phyloP scores from a whole-genome alignment of 2,113 vertebrate species.

The Corydoras maculifer region DNA sequence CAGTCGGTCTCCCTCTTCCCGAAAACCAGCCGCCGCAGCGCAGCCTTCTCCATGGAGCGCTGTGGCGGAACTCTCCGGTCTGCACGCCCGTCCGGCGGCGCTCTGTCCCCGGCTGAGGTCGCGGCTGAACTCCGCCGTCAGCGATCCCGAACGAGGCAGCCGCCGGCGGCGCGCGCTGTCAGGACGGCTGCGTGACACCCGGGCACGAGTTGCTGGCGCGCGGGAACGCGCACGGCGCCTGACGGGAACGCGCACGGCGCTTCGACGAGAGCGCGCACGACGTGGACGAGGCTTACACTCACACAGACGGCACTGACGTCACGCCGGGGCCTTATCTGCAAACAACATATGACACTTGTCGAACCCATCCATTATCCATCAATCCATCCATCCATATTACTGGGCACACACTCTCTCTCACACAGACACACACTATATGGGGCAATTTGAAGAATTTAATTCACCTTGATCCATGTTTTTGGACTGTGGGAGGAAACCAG shows the following conservation, averaged over 20 bases:
- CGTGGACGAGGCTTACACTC: too few species aligned
- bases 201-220: constrained; percentile 4
- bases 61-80: neutral
- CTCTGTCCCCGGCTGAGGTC: constrained; percentile 46
- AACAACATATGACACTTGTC: too few species aligned
- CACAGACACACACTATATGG: too few species aligned
- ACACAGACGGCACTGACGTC: too few species aligned
- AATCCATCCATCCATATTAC: too few species aligned
- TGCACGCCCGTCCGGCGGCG: too few species aligned
- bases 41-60: neutral
- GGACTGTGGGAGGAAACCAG: too few species aligned
- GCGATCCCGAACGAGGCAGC: constrained; percentile 39
- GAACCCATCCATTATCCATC: too few species aligned
- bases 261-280: constrained; percentile 6
- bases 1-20: neutral
- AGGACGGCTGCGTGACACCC: constrained; percentile 34
- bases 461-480: too few species aligned
- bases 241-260: neutral
- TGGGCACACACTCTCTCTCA: too few species aligned
- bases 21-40: neutral
- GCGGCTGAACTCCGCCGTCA: neutral
- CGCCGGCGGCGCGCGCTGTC: constrained; percentile 18
- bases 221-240: constrained; percentile 38
- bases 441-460: too few species aligned
- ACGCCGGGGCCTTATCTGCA: too few species aligned